Evolutionary conservation across 2,113 vertebrate genomes (phyloP).

Genomic region (Terrapene triunguis): DNA sequence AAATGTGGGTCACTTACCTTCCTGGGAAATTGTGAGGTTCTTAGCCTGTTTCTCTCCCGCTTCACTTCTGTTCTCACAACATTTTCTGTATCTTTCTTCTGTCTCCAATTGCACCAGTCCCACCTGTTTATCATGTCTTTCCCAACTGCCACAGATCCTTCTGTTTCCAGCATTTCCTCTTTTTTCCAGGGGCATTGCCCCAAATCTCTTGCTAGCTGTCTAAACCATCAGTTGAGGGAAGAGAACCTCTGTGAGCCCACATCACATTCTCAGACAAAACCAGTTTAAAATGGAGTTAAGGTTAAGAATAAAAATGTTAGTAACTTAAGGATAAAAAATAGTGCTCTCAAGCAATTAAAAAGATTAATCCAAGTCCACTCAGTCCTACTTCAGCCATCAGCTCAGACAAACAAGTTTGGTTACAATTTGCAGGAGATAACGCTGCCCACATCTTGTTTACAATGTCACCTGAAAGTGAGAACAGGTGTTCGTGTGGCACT

Average conservation of each 20-base stretch:
- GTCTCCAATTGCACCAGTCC: not conserved
- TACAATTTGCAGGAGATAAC: too few relatives aligned
- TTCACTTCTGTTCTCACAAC: not conserved
- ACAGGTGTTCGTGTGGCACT: too few relatives aligned
- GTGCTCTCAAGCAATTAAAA: too few relatives aligned
- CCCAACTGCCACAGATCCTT: not conserved
- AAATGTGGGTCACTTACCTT: not conserved
- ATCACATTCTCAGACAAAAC: not conserved
- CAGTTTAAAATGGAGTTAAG: not conserved
- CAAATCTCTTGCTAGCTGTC: not conserved
- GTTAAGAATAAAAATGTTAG: slow-evolving; percentile 26
- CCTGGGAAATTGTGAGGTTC: not conserved
- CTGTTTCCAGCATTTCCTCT: not conserved
- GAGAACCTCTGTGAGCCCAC: not conserved
- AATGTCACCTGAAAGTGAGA: too few relatives aligned
- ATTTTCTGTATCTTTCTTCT: not conserved
- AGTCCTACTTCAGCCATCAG: too few relatives aligned
- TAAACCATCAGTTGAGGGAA: not conserved
- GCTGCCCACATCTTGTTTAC: too few relatives aligned
- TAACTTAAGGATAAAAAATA: not conserved
- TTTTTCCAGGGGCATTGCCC: not conserved
- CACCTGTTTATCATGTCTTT: not conserved
- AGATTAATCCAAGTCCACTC: too few relatives aligned
- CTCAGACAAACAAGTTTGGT: too few relatives aligned
- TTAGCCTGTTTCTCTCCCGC: not conserved